Evolutionary conservation across 2,888 invertebrate species (phyloP).

Genomic region (Stomorhina lunata): DNA sequence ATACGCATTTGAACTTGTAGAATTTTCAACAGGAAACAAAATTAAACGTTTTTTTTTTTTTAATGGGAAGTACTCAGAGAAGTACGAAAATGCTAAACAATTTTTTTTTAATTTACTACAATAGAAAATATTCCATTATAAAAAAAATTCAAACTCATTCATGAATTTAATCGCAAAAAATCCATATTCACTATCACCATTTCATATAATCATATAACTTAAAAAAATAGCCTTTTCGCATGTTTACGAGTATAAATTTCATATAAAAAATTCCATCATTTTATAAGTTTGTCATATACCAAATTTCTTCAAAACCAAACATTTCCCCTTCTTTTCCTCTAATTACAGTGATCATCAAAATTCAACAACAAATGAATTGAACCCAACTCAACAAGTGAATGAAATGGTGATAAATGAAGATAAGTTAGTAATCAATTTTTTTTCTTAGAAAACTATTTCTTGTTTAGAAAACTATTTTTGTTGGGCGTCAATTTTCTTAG

Average conservation of each 20-base stretch:
- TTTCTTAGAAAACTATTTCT: background rate
- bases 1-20: no score
- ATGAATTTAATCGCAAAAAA: no score
- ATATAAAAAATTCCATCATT: background rate
- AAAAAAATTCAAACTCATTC: no score
- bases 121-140: no score
- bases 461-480: background rate
- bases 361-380: constrained; percentile 49
- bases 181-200: no score
- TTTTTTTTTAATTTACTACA: no score
- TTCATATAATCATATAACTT: no score
- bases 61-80: no score
- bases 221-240: no score
- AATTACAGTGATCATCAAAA: constrained; percentile 58
- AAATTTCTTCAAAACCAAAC: constrained; percentile 7
- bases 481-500: background rate
- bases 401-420: constrained; percentile 72
- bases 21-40: background rate
- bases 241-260: no score
- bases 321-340: constrained; percentile 27
- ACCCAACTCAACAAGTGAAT: constrained; percentile 62
- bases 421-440: constrained; percentile 69
- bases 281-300: background rate
- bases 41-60: background rate
- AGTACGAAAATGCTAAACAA: no score